phyloP scores from a whole-genome alignment of 1,140 invertebrate genomes.

The Hermetia illucens region DNA sequence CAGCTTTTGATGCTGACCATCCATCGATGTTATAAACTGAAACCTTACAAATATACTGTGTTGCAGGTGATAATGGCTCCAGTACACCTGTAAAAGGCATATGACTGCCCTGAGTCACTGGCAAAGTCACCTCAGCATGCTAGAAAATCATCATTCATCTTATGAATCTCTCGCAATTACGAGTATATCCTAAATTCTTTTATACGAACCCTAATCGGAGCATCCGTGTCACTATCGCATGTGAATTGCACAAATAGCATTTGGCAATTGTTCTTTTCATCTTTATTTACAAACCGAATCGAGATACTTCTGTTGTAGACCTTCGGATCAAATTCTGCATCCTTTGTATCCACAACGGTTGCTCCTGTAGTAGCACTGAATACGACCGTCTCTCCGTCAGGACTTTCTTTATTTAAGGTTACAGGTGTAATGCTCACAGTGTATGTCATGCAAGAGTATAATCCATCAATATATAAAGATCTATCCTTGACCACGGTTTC shows the following conservation, averaged over 20 bases:
- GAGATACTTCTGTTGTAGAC: no score
- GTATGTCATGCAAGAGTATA: slow-evolving; percentile 21
- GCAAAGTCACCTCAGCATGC: slow-evolving; percentile 14
- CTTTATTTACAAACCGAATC: no score
- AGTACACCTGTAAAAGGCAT: slow-evolving; percentile 19
- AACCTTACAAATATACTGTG: slow-evolving; percentile 14
- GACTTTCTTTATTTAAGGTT: no score
- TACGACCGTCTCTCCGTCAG: no score
- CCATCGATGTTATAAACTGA: slow-evolving; percentile 20
- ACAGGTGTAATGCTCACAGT: slow-evolving; percentile 23
- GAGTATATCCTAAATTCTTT: neutral
- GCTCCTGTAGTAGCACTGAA: no score
- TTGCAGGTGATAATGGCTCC: slow-evolving; percentile 16
- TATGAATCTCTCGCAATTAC: no score
- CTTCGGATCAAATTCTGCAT: no score
- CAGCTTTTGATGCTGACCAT: no score
- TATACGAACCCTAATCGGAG: neutral
- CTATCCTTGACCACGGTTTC: no score
- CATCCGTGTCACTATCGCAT: slow-evolving; percentile 9
- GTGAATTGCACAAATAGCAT: slow-evolving; percentile 18
- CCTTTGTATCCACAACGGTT: no score
- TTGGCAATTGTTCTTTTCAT: slow-evolving; percentile 19
- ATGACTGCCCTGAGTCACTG: no score
- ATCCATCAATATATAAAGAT: no score
- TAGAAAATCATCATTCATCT: slow-evolving; percentile 4